Conservation (phyloP, 1,140 invertebrate species). For the Danaus melanippus region DNA sequence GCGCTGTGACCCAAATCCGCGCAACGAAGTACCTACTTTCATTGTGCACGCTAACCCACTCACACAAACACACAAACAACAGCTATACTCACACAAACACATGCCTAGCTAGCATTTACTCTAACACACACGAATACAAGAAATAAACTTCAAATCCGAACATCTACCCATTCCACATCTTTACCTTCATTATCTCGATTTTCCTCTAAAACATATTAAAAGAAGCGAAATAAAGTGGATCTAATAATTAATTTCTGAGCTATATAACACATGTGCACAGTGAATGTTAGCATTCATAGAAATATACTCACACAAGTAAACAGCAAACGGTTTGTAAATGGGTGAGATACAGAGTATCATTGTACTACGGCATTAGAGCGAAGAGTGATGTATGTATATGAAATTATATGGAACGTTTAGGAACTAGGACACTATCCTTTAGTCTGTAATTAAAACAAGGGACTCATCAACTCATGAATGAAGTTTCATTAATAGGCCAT, state of each 20-base stretch:
- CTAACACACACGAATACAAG: slow-evolving; percentile 21
- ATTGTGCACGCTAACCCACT: slow-evolving; percentile 61
- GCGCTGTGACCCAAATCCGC: slow-evolving; percentile 64
- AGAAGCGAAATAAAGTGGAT: background rate
- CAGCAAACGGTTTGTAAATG: slow-evolving; percentile 19
- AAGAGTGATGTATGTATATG: slow-evolving; percentile 56
- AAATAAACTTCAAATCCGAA: slow-evolving; percentile 25
- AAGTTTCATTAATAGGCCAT: too few relatives aligned
- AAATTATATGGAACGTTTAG: slow-evolving; percentile 43
- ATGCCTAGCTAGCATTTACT: slow-evolving; percentile 10
- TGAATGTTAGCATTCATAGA: slow-evolving; percentile 27
- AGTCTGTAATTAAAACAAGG: background rate
- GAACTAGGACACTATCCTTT: slow-evolving; percentile 53
- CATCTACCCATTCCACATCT: too few relatives aligned
- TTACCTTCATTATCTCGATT: too few relatives aligned
- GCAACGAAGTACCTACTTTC: slow-evolving; percentile 62
- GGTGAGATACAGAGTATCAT: slow-evolving; percentile 46
- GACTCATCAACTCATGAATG: too few relatives aligned
- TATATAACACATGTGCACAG: slow-evolving; percentile 21
- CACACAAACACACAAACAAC: slow-evolving; percentile 28
- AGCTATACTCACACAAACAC: slow-evolving; percentile 20
- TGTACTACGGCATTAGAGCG: slow-evolving; percentile 58
- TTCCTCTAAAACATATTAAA: background rate
- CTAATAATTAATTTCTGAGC: slow-evolving; percentile 7
- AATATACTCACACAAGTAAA: slow-evolving; percentile 18